These are phyloP conservation scores for Ictidomys tridecemlineatus DNA, from an alignment of 2,113 vertebrate species.

Conservation along the genomic window DNA sequence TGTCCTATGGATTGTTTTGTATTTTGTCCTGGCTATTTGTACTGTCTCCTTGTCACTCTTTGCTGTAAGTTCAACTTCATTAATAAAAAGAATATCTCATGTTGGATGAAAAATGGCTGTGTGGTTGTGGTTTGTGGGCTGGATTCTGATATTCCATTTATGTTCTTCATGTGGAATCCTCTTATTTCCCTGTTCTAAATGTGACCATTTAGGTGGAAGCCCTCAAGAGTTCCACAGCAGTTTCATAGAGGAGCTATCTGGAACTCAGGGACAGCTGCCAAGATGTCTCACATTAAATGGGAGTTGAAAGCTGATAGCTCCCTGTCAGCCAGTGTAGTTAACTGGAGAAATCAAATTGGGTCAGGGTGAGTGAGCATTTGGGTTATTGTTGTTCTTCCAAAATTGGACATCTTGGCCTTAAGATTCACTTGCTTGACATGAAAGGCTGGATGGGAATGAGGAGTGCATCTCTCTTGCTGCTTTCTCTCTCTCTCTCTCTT, in stretches of 20 bases:
- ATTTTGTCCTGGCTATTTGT: not conserved
- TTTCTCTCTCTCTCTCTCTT: not conserved
- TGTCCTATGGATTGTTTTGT: not conserved
- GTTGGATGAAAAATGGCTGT: slow-evolving; percentile 9
- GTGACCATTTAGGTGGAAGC: not conserved
- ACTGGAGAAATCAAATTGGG: not conserved
- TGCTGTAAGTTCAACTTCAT: slow-evolving; percentile 41
- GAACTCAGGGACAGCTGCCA: not conserved
- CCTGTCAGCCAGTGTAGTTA: not conserved
- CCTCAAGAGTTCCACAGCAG: not conserved
- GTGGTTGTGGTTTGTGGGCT: slow-evolving; percentile 49
- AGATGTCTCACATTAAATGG: not conserved
- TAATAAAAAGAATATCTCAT: slow-evolving; percentile 55
- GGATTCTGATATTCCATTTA: slow-evolving; percentile 7
- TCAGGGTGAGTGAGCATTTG: slow-evolving; percentile 54
- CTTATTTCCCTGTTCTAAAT: slow-evolving; percentile 29
- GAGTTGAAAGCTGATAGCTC: not conserved
- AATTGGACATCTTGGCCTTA: not conserved
- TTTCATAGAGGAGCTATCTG: slow-evolving; percentile 52
- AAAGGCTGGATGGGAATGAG: not conserved
- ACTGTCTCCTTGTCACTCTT: slow-evolving; percentile 2
- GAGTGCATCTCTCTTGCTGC: too few species aligned
- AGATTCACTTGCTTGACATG: not conserved
- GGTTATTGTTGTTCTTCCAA: not conserved
- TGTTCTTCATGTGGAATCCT: slow-evolving; percentile 51